Percentiles rank a stretch among this genome's conserved stretches.
phyloP scores from a whole-genome alignment of 2,113 vertebrate species.

The Nothocercus julius region DNA sequence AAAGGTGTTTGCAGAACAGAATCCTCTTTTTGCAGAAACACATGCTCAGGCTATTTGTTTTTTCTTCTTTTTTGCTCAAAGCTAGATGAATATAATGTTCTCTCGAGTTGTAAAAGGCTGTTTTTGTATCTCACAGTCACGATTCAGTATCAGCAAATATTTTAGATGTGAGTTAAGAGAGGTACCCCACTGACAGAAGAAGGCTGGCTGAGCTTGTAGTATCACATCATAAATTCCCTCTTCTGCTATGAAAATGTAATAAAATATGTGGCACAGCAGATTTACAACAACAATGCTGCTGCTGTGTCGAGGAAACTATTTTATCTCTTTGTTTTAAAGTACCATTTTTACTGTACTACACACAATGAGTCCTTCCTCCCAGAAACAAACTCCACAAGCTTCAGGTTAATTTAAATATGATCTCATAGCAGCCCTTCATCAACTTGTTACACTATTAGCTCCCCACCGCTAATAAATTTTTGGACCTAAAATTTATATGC shows the following conservation, averaged over 20 bases:
- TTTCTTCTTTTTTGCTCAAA: constrained; percentile 1
- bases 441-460: background rate
- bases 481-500: constrained; percentile 12
- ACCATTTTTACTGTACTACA: constrained; percentile 8
- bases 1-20: background rate
- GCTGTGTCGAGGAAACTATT: constrained; percentile 49
- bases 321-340: constrained; percentile 54
- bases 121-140: constrained; percentile 29
- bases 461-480: constrained; percentile 33
- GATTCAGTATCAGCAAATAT: constrained; percentile 71
- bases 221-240: constrained; percentile 69
- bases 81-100: constrained; percentile 19
- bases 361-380: constrained; percentile 13
- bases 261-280: constrained; percentile 63
- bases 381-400: background rate
- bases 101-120: constrained; percentile 15
- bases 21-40: background rate
- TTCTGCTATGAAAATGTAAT: constrained; percentile 69
- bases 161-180: constrained; percentile 66
- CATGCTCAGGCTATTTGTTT: background rate
- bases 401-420: constrained; percentile 13
- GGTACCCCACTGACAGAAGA: constrained; percentile 64
- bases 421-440: background rate
- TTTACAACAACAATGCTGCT: constrained; percentile 58
- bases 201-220: constrained; percentile 55